Conservation (phyloP, 2,888 invertebrate species). For the Epiblema foenella region DNA sequence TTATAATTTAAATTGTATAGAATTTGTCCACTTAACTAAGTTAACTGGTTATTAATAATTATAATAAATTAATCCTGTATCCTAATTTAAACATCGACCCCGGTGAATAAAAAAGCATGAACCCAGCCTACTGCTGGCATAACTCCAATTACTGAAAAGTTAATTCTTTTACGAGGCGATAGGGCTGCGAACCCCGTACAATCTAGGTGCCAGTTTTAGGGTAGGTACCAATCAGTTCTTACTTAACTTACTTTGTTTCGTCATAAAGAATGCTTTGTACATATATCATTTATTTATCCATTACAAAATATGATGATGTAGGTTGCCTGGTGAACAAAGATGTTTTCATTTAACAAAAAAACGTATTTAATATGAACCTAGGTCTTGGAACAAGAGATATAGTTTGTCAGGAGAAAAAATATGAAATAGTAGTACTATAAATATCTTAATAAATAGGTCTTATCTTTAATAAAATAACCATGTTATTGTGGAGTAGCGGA, state of each 20-base stretch:
- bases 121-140: not conserved
- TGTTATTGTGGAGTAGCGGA: too few species aligned
- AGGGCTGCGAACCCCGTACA: not conserved
- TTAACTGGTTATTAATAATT: not conserved
- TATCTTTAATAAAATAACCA: not conserved
- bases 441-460: not conserved
- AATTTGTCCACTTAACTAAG: slow-evolving; percentile 4
- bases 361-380: too few species aligned
- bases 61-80: not conserved
- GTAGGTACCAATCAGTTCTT: not conserved
- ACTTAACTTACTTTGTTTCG: slow-evolving; percentile 19
- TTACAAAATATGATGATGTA: not conserved
- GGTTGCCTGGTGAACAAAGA: not conserved
- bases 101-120: not conserved
- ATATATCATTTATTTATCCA: slow-evolving; percentile 10
- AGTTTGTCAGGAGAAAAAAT: not conserved
- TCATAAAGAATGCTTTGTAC: slow-evolving; percentile 13
- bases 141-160: not conserved
- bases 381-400: not conserved
- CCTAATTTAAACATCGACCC: not conserved
- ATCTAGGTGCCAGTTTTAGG: slow-evolving; percentile 4
- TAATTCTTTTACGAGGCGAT: not conserved
- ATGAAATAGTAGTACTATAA: not conserved
- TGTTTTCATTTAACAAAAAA: not conserved
- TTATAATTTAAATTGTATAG: not conserved